Evolutionary conservation across 1,140 invertebrate species (phyloP), one percentile per base, ranked within the genome.

Genomic region (Drosophila fuyamai): DNA sequence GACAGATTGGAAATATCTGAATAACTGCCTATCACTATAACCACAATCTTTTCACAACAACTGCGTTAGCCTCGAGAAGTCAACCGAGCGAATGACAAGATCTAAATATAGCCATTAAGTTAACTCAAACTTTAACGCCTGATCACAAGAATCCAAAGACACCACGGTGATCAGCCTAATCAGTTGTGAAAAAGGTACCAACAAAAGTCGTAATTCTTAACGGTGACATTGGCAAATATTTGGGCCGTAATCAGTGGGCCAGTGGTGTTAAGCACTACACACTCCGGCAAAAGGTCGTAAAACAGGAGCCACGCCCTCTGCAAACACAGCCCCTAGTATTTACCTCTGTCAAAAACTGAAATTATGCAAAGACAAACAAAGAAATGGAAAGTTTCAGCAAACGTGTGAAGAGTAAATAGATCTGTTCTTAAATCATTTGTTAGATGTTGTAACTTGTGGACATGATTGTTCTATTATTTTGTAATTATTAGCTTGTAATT

Each of bases 191-290:
- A 41, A 46, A n/a, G 18, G 10, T 18, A 6, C 10, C 35, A 43
- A 29, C 8, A 14, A 40, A 9, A 48, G 35, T 54, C 44, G 35
- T 65, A 76, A 57, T 29, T 32, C 61, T 57, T 75, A 75, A 75
- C 72, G 35, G 27, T 43, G 51, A 14, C 68, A 71, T 41, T 54
- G 43, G 72, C 47, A 75, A 74, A 76, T 76, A 76, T 76, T 66
- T 76, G 32, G 40, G 18, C 36, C 43, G 13, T 38, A 50, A 50
- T 46, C 38, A 36, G 60, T 53, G 47, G 35, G 56, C 36, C 43
- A 38, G 60, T 6, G 50, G 73, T 76, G 73, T 50, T 76, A 76
- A 76, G 40, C 47, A 56, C 10, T 18, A 36, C 40, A 62, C 41
- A 53, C 53, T 79, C 43, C 8, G 38, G 12, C 41, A 23, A 41